These are phyloP conservation scores for Heliocidaris tuberculata DNA, from an alignment of 35 echinoderm and acorn worm genomes.

Conservation along the genomic window DNA sequence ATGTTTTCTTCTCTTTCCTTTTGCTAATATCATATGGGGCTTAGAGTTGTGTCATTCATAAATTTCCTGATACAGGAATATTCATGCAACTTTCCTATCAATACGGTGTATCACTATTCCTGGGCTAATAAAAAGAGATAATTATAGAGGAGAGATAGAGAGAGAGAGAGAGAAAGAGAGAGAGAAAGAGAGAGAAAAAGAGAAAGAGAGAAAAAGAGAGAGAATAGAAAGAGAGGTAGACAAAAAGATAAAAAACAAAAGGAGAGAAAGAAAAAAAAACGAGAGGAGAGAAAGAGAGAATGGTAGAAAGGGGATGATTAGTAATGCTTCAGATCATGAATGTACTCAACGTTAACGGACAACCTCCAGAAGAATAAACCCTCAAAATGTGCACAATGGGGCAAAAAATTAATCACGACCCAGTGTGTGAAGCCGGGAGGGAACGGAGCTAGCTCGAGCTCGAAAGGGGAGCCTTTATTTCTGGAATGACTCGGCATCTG, in stretches of 20 bases:
- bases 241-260: neutral
- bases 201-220: neutral
- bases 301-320: neutral
- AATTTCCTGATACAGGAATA: no score
- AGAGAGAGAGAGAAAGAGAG: no score
- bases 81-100: no score
- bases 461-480: neutral
- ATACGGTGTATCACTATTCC: no score
- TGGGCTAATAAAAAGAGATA: no score
- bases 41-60: no score
- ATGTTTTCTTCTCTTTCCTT: no score
- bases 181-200: neutral
- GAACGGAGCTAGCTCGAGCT: neutral
- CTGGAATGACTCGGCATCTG: conserved; percentile 34
- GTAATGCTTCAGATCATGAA: neutral
- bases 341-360: neutral
- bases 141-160: no score
- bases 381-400: neutral
- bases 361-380: neutral
- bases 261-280: neutral
- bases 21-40: no score
- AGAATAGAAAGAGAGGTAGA: neutral
- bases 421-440: neutral
- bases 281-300: neutral
- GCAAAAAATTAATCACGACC: neutral